These are phyloP conservation scores for Xestia xanthographa DNA, from an alignment of 2,888 invertebrate genomes.

Conservation along the genomic window DNA sequence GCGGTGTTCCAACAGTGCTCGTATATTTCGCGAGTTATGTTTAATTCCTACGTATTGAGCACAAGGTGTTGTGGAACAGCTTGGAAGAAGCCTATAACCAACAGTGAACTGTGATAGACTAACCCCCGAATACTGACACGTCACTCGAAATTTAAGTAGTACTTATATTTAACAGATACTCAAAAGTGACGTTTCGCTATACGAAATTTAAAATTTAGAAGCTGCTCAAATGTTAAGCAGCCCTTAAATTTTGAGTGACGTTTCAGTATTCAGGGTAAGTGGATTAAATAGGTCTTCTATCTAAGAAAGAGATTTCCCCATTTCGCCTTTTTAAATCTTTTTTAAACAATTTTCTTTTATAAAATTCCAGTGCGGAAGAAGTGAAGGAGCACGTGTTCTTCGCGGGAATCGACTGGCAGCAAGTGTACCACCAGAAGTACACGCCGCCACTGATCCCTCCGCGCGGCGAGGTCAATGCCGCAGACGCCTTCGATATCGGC, in stretches of 20 bases:
- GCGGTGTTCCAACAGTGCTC: not conserved
- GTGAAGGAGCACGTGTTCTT: conserved; percentile 99
- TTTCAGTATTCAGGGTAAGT: not conserved
- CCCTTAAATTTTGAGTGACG: too few relatives aligned
- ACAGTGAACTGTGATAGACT: not conserved
- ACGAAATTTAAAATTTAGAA: too few relatives aligned
- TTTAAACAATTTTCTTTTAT: not conserved
- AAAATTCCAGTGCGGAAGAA: conserved; percentile 95
- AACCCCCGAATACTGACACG: too few relatives aligned
- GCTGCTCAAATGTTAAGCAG: too few relatives aligned
- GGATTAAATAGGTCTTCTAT: not conserved
- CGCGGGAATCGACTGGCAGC: conserved; percentile 99
- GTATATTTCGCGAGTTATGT: not conserved
- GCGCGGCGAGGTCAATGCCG: conserved; percentile 99
- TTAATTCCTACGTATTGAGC: not conserved
- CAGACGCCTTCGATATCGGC: conserved; percentile 99
- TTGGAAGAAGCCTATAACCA: not conserved
- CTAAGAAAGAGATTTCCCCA: not conserved
- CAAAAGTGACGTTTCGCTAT: too few relatives aligned
- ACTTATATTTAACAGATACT: too few relatives aligned
- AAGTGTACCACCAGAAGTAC: conserved; percentile 99
- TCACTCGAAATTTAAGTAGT: too few relatives aligned
- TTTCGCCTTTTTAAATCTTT: not conserved
- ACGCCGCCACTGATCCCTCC: conserved; percentile 99
- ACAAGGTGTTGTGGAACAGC: not conserved